Evolutionary conservation across 2,113 vertebrate species (phyloP).

Genomic region (Charadrius vociferus): DNA sequence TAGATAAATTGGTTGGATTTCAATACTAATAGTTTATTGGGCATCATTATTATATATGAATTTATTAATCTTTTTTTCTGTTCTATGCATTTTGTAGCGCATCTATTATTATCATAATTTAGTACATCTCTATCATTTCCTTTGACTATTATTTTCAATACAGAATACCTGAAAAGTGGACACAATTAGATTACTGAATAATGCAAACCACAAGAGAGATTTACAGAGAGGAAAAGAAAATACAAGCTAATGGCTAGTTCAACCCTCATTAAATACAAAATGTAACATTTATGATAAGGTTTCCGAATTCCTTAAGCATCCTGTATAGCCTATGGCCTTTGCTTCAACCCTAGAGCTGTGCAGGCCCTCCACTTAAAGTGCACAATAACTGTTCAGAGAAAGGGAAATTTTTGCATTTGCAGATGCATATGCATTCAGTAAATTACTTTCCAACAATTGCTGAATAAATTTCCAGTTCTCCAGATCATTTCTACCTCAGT

Average conservation of each 20-base stretch:
- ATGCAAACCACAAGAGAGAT: neutral
- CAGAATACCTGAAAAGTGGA: neutral
- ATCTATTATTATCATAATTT: neutral
- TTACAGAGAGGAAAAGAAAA: neutral
- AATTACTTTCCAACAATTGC: neutral
- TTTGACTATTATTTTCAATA: neutral
- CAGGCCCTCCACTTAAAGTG: neutral
- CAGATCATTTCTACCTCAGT: neutral
- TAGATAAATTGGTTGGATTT: neutral
- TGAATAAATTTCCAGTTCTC: neutral
- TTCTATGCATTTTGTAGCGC: neutral
- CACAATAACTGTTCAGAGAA: neutral
- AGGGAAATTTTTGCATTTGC: neutral
- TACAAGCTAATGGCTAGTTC: neutral
- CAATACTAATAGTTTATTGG: neutral
- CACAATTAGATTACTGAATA: neutral
- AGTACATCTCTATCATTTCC: neutral
- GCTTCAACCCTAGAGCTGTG: neutral
- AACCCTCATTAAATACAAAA: neutral
- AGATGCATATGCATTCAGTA: neutral
- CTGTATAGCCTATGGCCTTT: neutral
- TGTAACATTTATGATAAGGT: neutral
- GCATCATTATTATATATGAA: neutral
- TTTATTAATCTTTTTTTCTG: neutral
- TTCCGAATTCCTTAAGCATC: neutral